Conservation (phyloP, 2,113 vertebrate genomes). For the Tauraco erythrolophus region DNA sequence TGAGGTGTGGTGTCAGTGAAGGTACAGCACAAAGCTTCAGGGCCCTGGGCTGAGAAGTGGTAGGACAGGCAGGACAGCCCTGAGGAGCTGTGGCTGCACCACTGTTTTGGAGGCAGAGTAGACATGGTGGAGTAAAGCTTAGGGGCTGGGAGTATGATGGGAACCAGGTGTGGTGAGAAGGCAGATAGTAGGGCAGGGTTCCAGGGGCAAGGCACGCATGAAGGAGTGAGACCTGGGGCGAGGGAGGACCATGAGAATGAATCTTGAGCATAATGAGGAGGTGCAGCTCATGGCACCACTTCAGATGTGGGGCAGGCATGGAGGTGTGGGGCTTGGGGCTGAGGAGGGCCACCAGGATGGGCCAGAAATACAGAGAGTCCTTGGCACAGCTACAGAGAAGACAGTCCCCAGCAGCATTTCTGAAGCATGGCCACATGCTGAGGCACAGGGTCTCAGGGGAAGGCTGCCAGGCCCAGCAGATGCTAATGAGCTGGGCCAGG, state of each 20-base stretch:
- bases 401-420: rapidly evolving
- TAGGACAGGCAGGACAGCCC: not conserved
- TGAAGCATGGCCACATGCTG: not conserved
- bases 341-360: not conserved
- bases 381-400: not conserved
- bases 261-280: not conserved
- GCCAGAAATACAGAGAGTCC: not conserved
- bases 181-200: not conserved
- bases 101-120: not conserved
- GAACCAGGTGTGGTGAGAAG: not conserved
- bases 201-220: not conserved
- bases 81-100: not conserved
- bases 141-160: not conserved
- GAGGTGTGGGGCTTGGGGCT: not conserved
- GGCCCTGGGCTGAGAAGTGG: not conserved
- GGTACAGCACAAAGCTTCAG: not conserved
- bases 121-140: not conserved
- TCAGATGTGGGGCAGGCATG: not conserved
- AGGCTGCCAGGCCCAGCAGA: not conserved
- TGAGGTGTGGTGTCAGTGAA: not conserved
- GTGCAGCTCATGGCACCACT: not conserved
- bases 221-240: not conserved
- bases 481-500: not conserved
- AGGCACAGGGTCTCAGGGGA: rapidly evolving
- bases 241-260: conserved; percentile 32